These are phyloP conservation scores for Aleiodes alternator DNA, from an alignment of 2,888 invertebrate species.

Conservation along the genomic window DNA sequence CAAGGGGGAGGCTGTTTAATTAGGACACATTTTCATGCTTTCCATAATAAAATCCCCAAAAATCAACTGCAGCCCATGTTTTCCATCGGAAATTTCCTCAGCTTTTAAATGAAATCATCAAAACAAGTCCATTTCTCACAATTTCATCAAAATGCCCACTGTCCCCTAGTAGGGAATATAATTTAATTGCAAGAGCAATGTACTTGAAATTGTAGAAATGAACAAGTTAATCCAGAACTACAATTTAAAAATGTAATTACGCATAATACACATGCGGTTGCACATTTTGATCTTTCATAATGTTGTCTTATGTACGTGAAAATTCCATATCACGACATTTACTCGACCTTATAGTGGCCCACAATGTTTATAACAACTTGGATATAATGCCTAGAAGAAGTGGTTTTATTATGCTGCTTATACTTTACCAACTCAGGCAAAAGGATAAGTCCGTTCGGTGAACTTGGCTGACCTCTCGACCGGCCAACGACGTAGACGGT, in stretches of 20 bases:
- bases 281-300: conserved; percentile 1
- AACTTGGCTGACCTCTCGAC: conserved; percentile 59
- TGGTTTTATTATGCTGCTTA: conserved; percentile 35
- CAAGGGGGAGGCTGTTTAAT: too few relatives aligned
- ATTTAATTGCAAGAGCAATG: too few relatives aligned
- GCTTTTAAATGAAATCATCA: too few relatives aligned
- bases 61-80: too few relatives aligned
- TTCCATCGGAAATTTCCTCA: too few relatives aligned
- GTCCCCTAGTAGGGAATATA: too few relatives aligned
- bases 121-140: too few relatives aligned
- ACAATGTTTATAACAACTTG: conserved; percentile 33
- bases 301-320: conserved; percentile 17
- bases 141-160: too few relatives aligned
- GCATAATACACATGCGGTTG: conserved; percentile 24
- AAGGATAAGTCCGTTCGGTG: conserved; percentile 54
- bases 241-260: conserved; percentile 24
- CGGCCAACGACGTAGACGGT: conserved; percentile 46
- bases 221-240: too few relatives aligned
- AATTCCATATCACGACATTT: conserved; percentile 29
- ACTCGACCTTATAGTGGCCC: conserved; percentile 10
- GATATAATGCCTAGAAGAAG: conserved; percentile 9
- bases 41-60: too few relatives aligned
- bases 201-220: too few relatives aligned
- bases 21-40: too few relatives aligned
- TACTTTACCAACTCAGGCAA: conserved; percentile 11